Evolutionary conservation across 2,113 vertebrate species (phyloP).

Genomic region (Dryoscopus gambensis): DNA sequence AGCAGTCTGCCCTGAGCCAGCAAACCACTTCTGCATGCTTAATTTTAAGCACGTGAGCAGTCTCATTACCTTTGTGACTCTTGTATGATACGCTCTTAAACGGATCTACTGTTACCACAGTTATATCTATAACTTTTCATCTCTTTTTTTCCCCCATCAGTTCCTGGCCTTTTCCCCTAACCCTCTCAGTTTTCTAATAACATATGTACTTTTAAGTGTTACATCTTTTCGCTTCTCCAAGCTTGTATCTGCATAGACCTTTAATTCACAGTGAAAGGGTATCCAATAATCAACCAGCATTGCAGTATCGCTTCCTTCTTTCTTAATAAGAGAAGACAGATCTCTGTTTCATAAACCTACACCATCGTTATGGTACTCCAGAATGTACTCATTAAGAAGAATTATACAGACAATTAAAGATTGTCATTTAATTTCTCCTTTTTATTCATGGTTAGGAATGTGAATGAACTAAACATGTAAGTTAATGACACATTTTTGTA

Average conservation of each 20-base stretch:
- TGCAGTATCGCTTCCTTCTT: neutral
- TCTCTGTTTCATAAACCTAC: constrained; percentile 31
- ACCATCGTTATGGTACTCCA: neutral
- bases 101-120: neutral
- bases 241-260: neutral
- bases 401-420: constrained; percentile 16
- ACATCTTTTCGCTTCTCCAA: neutral
- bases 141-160: neutral
- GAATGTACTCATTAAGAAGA: constrained; percentile 33
- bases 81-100: neutral
- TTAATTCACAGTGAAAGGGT: neutral
- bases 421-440: constrained; percentile 6
- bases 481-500: neutral
- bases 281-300: neutral
- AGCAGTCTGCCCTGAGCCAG: neutral
- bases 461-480: neutral
- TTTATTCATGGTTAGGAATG: neutral
- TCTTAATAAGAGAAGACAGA: constrained; percentile 15
- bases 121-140: neutral
- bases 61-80: neutral
- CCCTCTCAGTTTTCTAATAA: neutral
- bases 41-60: neutral
- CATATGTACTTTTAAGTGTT: neutral
- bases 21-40: neutral
- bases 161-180: neutral